Conservation (phyloP, 1,140 invertebrate genomes). For the Brachionus asplanchnoidis region DNA sequence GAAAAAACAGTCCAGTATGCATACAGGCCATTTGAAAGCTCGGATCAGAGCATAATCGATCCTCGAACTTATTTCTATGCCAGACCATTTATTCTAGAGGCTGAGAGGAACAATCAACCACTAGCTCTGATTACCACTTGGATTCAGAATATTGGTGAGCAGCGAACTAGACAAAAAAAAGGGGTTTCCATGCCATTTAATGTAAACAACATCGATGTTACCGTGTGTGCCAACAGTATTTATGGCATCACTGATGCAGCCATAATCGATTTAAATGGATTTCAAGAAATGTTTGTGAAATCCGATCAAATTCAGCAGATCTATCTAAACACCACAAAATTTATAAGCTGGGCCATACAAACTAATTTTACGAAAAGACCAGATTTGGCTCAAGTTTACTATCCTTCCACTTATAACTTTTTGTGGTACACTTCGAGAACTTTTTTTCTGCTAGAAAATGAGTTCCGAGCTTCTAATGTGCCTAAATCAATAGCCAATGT, state of each 20-base stretch:
- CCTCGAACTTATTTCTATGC: slow-evolving; percentile 49
- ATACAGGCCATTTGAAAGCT: slow-evolving; percentile 48
- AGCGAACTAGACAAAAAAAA: slow-evolving; percentile 41
- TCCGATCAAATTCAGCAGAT: slow-evolving; percentile 46
- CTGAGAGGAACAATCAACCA: slow-evolving; percentile 43
- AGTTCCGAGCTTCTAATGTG: slow-evolving; percentile 38
- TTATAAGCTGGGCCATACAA: slow-evolving; percentile 48
- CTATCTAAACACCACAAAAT: slow-evolving; percentile 48
- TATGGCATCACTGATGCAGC: slow-evolving; percentile 49
- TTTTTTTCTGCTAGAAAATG: slow-evolving; percentile 43
- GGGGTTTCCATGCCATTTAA: slow-evolving; percentile 50
- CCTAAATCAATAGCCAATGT: slow-evolving; percentile 42
- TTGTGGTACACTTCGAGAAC: slow-evolving; percentile 51
- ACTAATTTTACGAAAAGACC: slow-evolving; percentile 47
- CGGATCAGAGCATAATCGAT: slow-evolving; percentile 48
- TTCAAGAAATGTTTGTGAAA: slow-evolving; percentile 45
- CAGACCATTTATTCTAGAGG: slow-evolving; percentile 46
- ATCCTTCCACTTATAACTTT: slow-evolving; percentile 50
- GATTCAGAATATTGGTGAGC: slow-evolving; percentile 49
- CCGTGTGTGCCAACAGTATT: slow-evolving; percentile 49
- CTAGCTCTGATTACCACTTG: slow-evolving; percentile 49
- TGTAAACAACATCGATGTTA: slow-evolving; percentile 51
- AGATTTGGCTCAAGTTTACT: slow-evolving; percentile 51
- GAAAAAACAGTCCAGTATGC: slow-evolving; percentile 48
- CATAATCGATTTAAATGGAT: slow-evolving; percentile 45